phyloP scores from a whole-genome alignment of 2,888 invertebrate genomes.

The Acleris literana region DNA sequence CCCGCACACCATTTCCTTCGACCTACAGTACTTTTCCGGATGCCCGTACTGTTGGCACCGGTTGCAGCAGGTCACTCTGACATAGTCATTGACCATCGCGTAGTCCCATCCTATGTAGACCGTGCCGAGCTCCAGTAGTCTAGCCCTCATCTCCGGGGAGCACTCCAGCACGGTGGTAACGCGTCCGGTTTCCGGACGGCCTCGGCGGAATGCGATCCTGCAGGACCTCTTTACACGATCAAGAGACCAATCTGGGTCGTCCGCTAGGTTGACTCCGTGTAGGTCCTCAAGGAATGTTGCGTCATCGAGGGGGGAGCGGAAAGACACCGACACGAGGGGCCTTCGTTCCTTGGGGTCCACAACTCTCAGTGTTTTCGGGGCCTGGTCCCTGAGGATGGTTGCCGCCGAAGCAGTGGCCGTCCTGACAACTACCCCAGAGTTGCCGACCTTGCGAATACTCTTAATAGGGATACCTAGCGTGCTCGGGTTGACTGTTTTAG shows the following conservation, averaged over 20 bases:
- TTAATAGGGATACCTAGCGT: background rate
- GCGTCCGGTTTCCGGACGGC: too few relatives aligned
- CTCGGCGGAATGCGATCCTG: too few relatives aligned
- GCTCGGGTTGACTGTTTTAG: background rate
- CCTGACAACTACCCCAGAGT: slow-evolving; percentile 32
- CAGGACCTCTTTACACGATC: background rate
- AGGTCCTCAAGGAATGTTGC: slow-evolving; percentile 10
- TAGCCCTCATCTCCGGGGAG: too few relatives aligned
- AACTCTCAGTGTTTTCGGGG: slow-evolving; percentile 19
- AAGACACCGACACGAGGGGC: slow-evolving; percentile 14
- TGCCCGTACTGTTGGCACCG: slow-evolving; percentile 50
- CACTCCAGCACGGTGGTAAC: too few relatives aligned
- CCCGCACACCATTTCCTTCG: slow-evolving; percentile 32
- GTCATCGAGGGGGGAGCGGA: rapidly evolving
- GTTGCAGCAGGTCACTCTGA: too few relatives aligned
- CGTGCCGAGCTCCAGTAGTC: too few relatives aligned
- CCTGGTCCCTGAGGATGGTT: slow-evolving; percentile 5
- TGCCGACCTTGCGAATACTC: slow-evolving; percentile 30
- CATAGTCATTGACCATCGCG: too few relatives aligned
- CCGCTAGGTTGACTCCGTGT: slow-evolving; percentile 19
- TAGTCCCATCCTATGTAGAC: too few relatives aligned
- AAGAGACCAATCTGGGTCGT: slow-evolving; percentile 8
- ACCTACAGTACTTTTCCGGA: slow-evolving; percentile 45
- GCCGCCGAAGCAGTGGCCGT: slow-evolving; percentile 25
- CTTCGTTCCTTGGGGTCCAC: slow-evolving; percentile 5